Conservation (phyloP, 2,797 vertebrate species). For the Acridotheres tristis region DNA sequence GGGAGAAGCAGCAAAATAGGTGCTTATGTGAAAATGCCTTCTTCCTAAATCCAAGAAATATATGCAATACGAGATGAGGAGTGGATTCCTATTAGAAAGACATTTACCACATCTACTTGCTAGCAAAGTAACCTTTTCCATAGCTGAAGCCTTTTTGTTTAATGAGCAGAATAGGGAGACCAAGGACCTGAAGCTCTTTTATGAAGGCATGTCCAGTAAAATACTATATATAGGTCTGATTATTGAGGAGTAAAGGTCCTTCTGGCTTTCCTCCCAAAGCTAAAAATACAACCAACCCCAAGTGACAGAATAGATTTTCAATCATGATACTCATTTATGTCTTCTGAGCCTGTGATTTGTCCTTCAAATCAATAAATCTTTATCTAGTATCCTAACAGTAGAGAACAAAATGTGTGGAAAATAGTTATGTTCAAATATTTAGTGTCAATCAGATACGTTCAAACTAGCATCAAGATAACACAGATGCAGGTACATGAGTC, state of each 20-base stretch:
- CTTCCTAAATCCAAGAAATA: background rate
- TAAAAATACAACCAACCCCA: constrained; percentile 44
- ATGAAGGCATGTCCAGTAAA: background rate
- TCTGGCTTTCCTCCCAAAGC: constrained; percentile 16
- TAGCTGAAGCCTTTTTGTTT: background rate
- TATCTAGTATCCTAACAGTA: background rate
- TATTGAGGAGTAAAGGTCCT: constrained; percentile 43
- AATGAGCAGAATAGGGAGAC: background rate
- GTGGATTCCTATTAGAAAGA: background rate
- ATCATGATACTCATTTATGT: background rate
- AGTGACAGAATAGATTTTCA: constrained; percentile 21
- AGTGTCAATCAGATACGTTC: background rate
- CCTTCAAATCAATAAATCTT: background rate
- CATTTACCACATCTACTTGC: background rate
- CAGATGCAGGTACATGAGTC: background rate
- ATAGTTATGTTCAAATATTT: background rate
- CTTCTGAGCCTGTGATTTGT: background rate
- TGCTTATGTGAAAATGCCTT: background rate
- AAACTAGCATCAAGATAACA: background rate
- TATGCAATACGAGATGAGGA: background rate
- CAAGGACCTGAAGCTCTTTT: background rate
- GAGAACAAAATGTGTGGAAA: background rate
- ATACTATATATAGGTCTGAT: constrained; percentile 31
- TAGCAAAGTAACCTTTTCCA: background rate
- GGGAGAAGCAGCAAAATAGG: background rate